Conservation (phyloP, 2,888 invertebrate species). For the Acleris cristana region DNA sequence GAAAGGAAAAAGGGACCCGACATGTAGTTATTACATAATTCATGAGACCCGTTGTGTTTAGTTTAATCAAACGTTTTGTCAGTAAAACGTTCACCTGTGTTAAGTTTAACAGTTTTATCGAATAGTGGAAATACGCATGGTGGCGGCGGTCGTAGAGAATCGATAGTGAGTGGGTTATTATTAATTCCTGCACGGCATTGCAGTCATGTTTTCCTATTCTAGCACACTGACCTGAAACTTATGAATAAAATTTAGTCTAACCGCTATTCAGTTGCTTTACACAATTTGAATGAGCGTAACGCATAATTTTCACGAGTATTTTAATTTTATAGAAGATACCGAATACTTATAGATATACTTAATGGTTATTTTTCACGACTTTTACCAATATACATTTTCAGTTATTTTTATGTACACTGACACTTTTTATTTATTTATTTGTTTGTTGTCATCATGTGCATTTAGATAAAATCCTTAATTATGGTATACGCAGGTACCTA, state of each 20-base stretch:
- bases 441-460: no score
- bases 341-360: no score
- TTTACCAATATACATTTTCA: no score
- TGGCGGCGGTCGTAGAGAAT: neutral
- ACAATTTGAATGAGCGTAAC: neutral
- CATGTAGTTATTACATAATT: constrained; percentile 59
- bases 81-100: constrained; percentile 11
- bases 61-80: constrained; percentile 27
- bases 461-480: no score
- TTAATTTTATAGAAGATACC: no score
- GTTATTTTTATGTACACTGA: no score
- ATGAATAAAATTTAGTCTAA: neutral
- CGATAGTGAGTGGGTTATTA: constrained; percentile 21
- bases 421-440: no score
- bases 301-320: neutral
- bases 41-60: constrained; percentile 49
- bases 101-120: neutral
- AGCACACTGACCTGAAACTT: constrained; percentile 20
- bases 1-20: constrained; percentile 66
- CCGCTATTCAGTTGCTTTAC: neutral
- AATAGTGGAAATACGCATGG: neutral
- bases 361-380: no score
- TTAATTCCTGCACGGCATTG: constrained; percentile 10
- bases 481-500: no score
- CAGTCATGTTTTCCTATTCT: constrained; percentile 21